Evolutionary conservation across 2,888 invertebrate genomes (phyloP).

Genomic region (Phalera bucephala): DNA sequence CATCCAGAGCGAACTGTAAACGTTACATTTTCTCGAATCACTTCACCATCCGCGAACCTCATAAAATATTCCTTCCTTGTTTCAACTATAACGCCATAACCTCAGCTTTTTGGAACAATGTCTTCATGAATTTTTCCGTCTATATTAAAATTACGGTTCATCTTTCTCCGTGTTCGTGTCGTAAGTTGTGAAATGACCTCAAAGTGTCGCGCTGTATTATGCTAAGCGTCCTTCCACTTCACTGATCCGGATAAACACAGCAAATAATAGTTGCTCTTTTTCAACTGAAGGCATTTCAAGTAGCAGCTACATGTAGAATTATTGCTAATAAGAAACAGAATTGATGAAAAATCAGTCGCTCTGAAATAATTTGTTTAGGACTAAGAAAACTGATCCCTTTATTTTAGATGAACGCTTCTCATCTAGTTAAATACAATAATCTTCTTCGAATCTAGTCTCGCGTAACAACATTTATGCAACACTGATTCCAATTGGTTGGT

Average conservation of each 20-base stretch:
- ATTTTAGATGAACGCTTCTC: background rate
- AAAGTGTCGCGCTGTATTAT: constrained; percentile 18
- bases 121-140: constrained; percentile 6
- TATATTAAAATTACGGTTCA: constrained; percentile 2
- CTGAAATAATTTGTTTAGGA: background rate
- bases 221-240: constrained; percentile 22
- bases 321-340: background rate
- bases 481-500: too few species aligned
- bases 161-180: constrained; percentile 6
- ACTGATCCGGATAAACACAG: constrained; percentile 28
- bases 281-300: constrained; percentile 11
- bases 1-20: background rate
- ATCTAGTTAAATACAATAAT: background rate
- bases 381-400: background rate
- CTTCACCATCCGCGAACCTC: constrained; percentile 1
- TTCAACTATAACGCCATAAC: constrained; percentile 12
- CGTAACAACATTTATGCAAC: too few species aligned
- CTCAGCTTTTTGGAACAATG: constrained; percentile 11
- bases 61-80: constrained; percentile 10
- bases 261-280: constrained; percentile 18
- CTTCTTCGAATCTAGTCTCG: background rate
- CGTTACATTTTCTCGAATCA: background rate
- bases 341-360: background rate
- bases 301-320: background rate
- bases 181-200: constrained; percentile 6